These are phyloP conservation scores for Calyptomena viridis DNA, from an alignment of 2,113 vertebrate genomes.

Conservation along the genomic window DNA sequence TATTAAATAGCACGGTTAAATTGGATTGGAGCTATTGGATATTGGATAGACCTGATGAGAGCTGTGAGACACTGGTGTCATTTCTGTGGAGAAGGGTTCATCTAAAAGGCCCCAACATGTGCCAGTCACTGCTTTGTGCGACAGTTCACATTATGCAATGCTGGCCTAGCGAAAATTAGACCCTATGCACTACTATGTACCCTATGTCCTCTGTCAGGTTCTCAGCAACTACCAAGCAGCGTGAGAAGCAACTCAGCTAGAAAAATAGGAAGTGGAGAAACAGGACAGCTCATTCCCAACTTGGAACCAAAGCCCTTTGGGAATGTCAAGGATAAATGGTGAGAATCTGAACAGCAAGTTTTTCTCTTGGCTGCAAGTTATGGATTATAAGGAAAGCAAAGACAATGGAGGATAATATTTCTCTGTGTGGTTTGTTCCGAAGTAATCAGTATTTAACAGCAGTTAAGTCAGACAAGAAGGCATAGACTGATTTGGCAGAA, in stretches of 20 bases:
- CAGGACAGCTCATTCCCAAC: not conserved
- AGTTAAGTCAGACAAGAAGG: not conserved
- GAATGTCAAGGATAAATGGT: not conserved
- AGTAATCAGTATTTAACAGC: not conserved
- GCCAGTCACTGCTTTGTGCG: not conserved
- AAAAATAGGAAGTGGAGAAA: not conserved
- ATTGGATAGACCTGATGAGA: not conserved
- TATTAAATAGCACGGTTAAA: not conserved
- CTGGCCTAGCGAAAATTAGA: not conserved
- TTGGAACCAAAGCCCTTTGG: not conserved
- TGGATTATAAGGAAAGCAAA: not conserved
- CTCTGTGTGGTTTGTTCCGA: not conserved
- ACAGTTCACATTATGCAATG: not conserved
- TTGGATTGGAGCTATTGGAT: conserved; percentile 11
- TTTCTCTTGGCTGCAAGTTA: not conserved
- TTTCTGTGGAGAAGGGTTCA: conserved; percentile 17
- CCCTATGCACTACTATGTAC: not conserved
- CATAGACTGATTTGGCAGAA: not conserved
- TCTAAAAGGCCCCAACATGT: not conserved
- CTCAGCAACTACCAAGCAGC: not conserved
- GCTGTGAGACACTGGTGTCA: not conserved
- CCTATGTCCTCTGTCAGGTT: not conserved
- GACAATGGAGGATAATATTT: not conserved
- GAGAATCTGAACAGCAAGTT: not conserved
- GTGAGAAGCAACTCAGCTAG: not conserved